phyloP scores from a whole-genome alignment of 2,888 invertebrate species.

The Synanthedon formicaeformis region DNA sequence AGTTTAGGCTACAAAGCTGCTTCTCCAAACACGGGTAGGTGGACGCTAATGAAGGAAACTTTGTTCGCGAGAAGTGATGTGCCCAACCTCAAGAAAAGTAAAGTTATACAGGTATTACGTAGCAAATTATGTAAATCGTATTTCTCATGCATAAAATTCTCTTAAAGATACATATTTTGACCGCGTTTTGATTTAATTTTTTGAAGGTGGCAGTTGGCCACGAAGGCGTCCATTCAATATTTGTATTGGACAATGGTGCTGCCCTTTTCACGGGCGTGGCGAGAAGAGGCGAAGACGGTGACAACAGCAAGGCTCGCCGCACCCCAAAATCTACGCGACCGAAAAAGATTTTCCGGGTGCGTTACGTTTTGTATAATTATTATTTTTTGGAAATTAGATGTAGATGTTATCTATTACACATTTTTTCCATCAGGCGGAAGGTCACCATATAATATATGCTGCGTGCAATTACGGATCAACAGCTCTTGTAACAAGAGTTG shows the following conservation, averaged over 20 bases:
- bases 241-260: conserved; percentile 93
- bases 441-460: conserved; percentile 82
- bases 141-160: not conserved
- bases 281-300: conserved; percentile 93
- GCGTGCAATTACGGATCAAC: conserved; percentile 97
- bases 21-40: conserved; percentile 68
- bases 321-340: conserved; percentile 93
- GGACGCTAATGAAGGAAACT: conserved; percentile 73
- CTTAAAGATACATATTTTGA: not conserved
- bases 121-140: too few species aligned
- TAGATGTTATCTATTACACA: too few species aligned
- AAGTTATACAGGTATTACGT: conserved; percentile 40
- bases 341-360: conserved; percentile 88
- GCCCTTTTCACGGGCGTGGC: conserved; percentile 86
- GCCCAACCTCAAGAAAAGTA: conserved; percentile 42
- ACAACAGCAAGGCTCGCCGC: conserved; percentile 81
- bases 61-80: conserved; percentile 45
- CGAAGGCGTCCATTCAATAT: conserved; percentile 90
- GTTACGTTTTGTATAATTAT: not conserved
- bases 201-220: conserved; percentile 80
- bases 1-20: conserved; percentile 84
- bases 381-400: not conserved
- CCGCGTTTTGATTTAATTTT: not conserved
- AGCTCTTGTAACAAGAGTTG: conserved; percentile 90
- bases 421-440: conserved; percentile 67